These are phyloP conservation scores for Piprites chloris DNA, from an alignment of 2,113 vertebrate genomes.

Conservation along the genomic window DNA sequence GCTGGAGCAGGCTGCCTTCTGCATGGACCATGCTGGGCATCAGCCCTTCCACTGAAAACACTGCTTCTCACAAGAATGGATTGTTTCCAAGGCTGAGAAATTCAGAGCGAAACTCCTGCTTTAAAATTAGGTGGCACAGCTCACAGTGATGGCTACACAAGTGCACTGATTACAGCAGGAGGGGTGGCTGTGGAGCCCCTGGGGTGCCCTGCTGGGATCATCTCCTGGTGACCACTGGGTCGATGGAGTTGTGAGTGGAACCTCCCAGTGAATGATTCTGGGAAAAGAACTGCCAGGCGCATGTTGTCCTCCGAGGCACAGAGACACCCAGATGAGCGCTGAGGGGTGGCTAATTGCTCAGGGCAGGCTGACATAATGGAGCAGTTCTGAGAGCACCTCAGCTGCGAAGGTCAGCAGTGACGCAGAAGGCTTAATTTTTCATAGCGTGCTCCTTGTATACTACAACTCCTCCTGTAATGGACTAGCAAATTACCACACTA, in stretches of 20 bases:
- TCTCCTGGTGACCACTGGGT: background rate
- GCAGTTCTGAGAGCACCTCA: background rate
- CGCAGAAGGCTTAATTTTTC: background rate
- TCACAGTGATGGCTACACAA: background rate
- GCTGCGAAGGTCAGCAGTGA: background rate
- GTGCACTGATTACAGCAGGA: background rate
- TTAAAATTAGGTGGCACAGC: background rate
- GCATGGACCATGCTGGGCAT: background rate
- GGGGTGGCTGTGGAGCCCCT: fast-evolving
- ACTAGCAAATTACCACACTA: constrained; percentile 24
- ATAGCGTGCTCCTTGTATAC: background rate
- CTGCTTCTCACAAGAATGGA: background rate
- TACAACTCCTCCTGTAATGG: constrained; percentile 22
- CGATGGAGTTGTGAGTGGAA: fast-evolving
- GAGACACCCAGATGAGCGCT: background rate
- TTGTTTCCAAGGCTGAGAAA: background rate
- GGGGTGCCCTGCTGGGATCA: background rate
- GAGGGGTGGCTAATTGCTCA: background rate
- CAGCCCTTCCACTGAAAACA: background rate
- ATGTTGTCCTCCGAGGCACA: background rate
- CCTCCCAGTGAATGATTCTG: fast-evolving
- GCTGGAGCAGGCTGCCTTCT: background rate
- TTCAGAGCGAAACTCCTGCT: background rate
- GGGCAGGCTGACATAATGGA: background rate
- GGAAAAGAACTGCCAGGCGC: background rate